Evolutionary conservation across 1,140 invertebrate species (phyloP).

Genomic region (Cyclargus thomasi): DNA sequence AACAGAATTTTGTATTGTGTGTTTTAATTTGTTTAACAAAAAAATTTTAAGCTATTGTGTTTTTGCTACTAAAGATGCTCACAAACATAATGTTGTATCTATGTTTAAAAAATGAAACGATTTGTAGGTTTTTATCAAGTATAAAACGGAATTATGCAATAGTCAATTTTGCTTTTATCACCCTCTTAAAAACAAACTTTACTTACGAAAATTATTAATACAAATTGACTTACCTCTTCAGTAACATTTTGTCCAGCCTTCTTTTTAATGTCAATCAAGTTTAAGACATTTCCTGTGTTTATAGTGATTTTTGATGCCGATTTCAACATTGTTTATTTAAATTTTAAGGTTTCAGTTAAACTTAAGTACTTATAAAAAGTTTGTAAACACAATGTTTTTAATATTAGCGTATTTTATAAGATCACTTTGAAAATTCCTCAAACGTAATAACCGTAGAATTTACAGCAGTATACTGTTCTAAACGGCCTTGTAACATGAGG

Average conservation of each 20-base stretch:
- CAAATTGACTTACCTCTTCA: slow-evolving; percentile 82
- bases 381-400: background rate
- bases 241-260: slow-evolving; percentile 87
- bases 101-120: no score
- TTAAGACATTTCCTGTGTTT: slow-evolving; percentile 91
- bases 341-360: background rate
- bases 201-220: no score
- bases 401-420: background rate
- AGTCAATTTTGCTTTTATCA: no score
- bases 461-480: background rate
- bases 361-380: background rate
- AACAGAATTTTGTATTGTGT: no score
- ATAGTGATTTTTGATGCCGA: slow-evolving; percentile 76
- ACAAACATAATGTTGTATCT: no score
- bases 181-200: no score
- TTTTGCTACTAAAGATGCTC: no score
- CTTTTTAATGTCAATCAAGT: slow-evolving; percentile 86
- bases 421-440: background rate
- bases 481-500: slow-evolving; percentile 12
- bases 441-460: background rate
- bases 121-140: no score
- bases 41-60: no score
- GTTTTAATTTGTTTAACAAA: no score
- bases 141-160: no score
- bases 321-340: slow-evolving; percentile 45